phyloP scores from a whole-genome alignment of 2,797 vertebrate genomes.

The Clarias platycephalus region DNA sequence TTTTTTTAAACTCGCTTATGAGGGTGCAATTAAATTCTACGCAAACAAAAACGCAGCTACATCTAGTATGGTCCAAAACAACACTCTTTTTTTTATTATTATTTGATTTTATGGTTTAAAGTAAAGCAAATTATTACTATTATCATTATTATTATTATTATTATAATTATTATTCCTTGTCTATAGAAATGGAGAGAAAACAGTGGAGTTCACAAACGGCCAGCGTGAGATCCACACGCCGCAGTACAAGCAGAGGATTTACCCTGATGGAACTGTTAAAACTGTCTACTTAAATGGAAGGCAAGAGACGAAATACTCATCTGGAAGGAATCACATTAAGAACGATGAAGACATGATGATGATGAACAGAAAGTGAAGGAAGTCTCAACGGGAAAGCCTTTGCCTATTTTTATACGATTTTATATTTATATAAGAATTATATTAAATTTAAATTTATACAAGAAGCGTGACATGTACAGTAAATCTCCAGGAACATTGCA shows the following conservation, averaged over 20 bases:
- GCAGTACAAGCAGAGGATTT: slow-evolving; percentile 72
- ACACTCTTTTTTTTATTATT: not conserved
- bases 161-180: not conserved
- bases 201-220: slow-evolving; percentile 68
- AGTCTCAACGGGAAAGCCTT: not conserved
- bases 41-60: too few relatives aligned
- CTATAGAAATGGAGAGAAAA: slow-evolving; percentile 74
- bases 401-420: not conserved
- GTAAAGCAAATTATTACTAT: not conserved
- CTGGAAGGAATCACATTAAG: slow-evolving; percentile 63
- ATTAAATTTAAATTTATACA: too few relatives aligned
- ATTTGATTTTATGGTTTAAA: not conserved
- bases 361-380: not conserved
- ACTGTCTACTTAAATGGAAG: slow-evolving; percentile 67
- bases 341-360: slow-evolving; percentile 46
- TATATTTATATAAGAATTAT: too few relatives aligned
- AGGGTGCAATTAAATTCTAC: too few relatives aligned
- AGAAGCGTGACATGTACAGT: not conserved
- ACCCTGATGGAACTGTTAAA: slow-evolving; percentile 72
- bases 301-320: slow-evolving; percentile 67
- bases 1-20: too few relatives aligned
- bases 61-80: not conserved
- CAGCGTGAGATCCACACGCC: slow-evolving; percentile 73
- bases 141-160: too few relatives aligned
- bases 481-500: not conserved